Percentiles rank a stretch among this genome's conserved stretches.
Evolutionary conservation across 2,113 vertebrate species (phyloP).

Genomic region (Zosterops hypoxanthus): DNA sequence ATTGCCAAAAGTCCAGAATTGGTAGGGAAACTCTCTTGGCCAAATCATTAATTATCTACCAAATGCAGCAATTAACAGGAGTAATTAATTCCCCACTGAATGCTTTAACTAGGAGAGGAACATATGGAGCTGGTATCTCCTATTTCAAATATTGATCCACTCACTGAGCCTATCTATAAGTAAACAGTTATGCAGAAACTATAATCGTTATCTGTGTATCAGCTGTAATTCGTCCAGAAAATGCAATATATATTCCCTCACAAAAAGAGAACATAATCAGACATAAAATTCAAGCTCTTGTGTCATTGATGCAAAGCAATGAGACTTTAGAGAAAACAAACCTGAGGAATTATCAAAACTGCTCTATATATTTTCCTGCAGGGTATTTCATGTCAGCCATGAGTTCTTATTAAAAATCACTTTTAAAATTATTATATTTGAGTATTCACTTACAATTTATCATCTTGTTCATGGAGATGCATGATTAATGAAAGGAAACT

Average conservation of each 20-base stretch:
- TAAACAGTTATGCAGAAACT: neutral
- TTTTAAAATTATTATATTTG: constrained; percentile 29
- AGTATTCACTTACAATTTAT: constrained; percentile 41
- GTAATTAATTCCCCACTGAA: neutral
- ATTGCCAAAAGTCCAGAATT: neutral
- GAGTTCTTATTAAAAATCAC: neutral
- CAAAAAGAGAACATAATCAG: neutral
- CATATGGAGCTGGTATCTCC: neutral
- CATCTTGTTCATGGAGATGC: constrained; percentile 34
- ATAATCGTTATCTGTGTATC: neutral
- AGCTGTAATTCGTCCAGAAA: neutral
- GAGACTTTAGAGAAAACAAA: neutral
- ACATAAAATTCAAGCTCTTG: neutral
- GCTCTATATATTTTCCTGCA: neutral
- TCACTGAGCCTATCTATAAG: neutral
- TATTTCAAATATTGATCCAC: constrained; percentile 33
- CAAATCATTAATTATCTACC: neutral
- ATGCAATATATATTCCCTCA: neutral
- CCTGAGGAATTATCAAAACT: neutral
- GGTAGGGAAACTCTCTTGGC: neutral
- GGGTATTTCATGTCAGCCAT: neutral
- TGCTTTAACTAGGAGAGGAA: neutral
- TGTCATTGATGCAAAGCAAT: neutral
- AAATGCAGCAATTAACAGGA: neutral
- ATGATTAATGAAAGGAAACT: constrained; percentile 56